phyloP scores from a whole-genome alignment of 2,113 vertebrate species.

The Hippotragus niger region DNA sequence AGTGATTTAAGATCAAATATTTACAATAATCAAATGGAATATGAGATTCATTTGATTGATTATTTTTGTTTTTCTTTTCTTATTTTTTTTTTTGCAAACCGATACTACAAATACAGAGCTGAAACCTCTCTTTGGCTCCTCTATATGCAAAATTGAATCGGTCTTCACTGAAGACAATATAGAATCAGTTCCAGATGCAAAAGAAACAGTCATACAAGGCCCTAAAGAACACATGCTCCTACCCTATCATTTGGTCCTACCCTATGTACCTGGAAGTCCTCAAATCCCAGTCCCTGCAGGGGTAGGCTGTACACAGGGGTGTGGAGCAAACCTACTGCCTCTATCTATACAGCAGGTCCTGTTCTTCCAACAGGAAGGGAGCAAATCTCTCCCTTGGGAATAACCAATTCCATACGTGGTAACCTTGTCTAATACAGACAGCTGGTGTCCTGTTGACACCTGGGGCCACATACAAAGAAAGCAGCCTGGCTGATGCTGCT shows the following conservation, averaged over 20 bases:
- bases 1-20: conserved; percentile 80
- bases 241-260: conserved; percentile 77
- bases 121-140: conserved; percentile 87
- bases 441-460: conserved; percentile 74
- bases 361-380: conserved; percentile 64
- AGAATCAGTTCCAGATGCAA: conserved; percentile 72
- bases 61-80: background rate
- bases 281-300: conserved; percentile 73
- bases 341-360: conserved; percentile 62
- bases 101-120: conserved; percentile 87
- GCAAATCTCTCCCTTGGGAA: conserved; percentile 76
- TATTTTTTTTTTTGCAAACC: conserved; percentile 76
- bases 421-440: conserved; percentile 80
- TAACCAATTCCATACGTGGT: conserved; percentile 78
- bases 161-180: conserved; percentile 98
- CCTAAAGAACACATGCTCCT: conserved; percentile 72
- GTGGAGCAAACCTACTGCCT: conserved; percentile 64
- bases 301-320: conserved; percentile 55
- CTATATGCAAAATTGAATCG: conserved; percentile 79
- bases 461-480: conserved; percentile 81
- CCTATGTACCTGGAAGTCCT: conserved; percentile 76
- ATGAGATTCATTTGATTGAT: conserved; percentile 48
- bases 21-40: conserved; percentile 81
- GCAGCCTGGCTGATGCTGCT: conserved; percentile 75
- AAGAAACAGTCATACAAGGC: conserved; percentile 69